These are phyloP conservation scores for Rhadina sibilatrix DNA, from an alignment of 2,113 vertebrate species.

Conservation along the genomic window DNA sequence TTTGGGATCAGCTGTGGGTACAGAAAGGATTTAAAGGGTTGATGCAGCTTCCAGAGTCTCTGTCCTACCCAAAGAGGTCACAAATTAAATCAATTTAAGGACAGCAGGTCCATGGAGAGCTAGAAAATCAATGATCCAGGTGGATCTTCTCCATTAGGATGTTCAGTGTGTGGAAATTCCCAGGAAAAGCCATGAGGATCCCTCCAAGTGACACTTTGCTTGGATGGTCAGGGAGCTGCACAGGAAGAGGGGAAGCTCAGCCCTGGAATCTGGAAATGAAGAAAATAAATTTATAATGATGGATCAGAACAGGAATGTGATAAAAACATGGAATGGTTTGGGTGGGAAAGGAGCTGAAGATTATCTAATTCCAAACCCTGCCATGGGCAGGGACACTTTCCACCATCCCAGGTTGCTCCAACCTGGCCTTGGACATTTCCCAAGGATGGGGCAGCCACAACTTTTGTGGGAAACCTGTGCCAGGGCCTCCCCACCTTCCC, in stretches of 20 bases:
- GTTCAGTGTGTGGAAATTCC: neutral
- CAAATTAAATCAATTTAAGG: neutral
- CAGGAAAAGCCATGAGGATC: neutral
- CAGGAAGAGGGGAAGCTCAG: neutral
- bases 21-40: neutral
- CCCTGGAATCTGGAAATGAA: neutral
- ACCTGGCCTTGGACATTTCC: neutral
- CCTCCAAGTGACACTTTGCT: neutral
- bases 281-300: fast-evolving
- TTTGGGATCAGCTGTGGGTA: neutral
- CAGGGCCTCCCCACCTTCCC: neutral
- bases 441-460: neutral
- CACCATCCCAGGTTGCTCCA: neutral
- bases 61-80: neutral
- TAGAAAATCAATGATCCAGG: neutral
- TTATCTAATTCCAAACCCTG: neutral
- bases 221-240: neutral
- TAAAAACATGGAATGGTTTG: neutral
- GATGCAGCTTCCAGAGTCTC: neutral
- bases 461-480: neutral
- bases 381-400: neutral
- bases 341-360: neutral
- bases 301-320: fast-evolving
- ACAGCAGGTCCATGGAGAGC: neutral
- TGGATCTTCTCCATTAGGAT: neutral